A percentile compares a stretch with the other conserved stretches of the same genome.
phyloP scores from a whole-genome alignment of 2,888 invertebrate genomes.

The Tanypteryx hageni region DNA sequence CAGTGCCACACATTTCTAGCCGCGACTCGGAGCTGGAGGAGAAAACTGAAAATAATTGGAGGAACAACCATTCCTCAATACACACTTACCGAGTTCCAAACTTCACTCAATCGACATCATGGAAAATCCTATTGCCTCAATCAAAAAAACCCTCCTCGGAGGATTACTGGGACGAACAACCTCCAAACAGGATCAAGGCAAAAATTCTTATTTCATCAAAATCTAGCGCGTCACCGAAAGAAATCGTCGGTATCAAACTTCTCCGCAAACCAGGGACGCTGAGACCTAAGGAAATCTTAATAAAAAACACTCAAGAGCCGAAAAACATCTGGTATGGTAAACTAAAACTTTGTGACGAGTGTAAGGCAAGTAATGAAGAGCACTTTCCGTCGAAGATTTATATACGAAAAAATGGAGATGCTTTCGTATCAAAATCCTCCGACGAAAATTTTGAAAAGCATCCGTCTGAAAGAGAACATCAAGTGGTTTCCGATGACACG shows the following conservation, averaged over 20 bases:
- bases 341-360: background rate
- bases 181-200: background rate
- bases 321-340: constrained; percentile 16
- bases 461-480: background rate
- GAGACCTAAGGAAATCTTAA: background rate
- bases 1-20: no score
- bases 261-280: background rate
- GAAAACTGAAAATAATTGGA: no score
- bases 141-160: background rate
- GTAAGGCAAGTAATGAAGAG: background rate
- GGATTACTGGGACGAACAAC: background rate
- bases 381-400: constrained; percentile 21
- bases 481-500: background rate
- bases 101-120: background rate
- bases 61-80: background rate
- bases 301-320: background rate
- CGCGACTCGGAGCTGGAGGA: no score
- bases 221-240: background rate
- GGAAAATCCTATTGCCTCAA: background rate
- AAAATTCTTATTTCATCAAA: background rate
- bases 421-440: no score
- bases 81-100: background rate
- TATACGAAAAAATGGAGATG: background rate
- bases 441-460: no score
- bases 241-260: background rate